phyloP scores from a whole-genome alignment of 2,888 invertebrate genomes.

The Phragmatobia fuliginosa region DNA sequence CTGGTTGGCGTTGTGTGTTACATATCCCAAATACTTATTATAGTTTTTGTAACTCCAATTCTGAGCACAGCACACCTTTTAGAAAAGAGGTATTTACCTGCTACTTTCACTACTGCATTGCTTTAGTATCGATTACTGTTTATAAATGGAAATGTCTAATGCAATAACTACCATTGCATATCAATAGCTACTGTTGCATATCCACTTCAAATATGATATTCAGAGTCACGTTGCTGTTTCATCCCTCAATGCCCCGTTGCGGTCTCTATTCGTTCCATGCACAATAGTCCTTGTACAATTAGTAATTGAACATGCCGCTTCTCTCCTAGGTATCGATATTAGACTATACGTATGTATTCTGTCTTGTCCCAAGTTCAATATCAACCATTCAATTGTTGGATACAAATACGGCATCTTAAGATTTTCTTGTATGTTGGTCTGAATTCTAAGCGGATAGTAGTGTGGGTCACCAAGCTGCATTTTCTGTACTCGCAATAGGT shows the following conservation, averaged over 20 bases:
- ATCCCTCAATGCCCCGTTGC: conserved; percentile 1
- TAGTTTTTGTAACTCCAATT: too few species aligned
- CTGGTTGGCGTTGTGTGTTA: too few species aligned
- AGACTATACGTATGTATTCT: conserved; percentile 1
- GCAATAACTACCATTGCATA: not conserved
- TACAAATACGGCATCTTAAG: not conserved
- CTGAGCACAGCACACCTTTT: too few species aligned
- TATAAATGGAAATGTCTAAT: not conserved
- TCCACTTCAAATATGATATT: not conserved
- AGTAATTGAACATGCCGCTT: conserved; percentile 11
- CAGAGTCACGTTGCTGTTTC: not conserved
- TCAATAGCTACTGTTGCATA: not conserved
- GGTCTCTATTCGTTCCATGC: conserved; percentile 12
- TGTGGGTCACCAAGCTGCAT: too few species aligned
- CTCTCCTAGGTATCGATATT: not conserved
- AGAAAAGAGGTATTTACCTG: too few species aligned
- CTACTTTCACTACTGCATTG: too few species aligned
- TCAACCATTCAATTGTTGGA: not conserved
- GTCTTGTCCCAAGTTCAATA: not conserved
- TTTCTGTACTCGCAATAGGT: too few species aligned
- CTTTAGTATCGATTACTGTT: not conserved
- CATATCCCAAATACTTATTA: too few species aligned
- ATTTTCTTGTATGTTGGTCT: not conserved
- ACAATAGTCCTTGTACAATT: conserved; percentile 10
- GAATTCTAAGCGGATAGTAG: too few species aligned